Percentiles rank a stretch among this genome's conserved stretches.
These are phyloP conservation scores for Sitta europaea DNA, from an alignment of 2,113 vertebrate genomes.

Conservation along the genomic window DNA sequence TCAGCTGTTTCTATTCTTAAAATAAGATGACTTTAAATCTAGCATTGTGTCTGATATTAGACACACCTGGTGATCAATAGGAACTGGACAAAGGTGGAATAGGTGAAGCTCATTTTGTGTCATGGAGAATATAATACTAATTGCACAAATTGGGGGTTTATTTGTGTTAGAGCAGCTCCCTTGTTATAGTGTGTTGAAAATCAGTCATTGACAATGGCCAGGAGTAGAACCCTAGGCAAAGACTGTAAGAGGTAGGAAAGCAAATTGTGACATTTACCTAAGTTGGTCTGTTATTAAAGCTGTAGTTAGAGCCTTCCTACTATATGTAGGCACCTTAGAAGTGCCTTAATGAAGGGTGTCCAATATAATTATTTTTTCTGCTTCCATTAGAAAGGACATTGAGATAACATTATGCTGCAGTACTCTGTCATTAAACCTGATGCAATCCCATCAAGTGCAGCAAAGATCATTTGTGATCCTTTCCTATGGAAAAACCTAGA, in stretches of 20 bases:
- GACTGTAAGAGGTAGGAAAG: neutral
- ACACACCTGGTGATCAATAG: neutral
- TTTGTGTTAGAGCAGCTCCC: neutral
- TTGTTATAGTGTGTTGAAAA: neutral
- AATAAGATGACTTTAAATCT: neutral
- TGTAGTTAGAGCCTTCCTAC: neutral
- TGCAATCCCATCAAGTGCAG: neutral
- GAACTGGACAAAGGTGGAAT: neutral
- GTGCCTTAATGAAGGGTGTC: neutral
- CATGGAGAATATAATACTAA: neutral
- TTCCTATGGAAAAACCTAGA: neutral
- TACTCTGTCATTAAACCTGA: neutral
- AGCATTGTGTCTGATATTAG: neutral
- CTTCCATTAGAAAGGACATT: neutral
- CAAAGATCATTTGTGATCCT: neutral
- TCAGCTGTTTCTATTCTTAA: neutral
- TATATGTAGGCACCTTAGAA: neutral
- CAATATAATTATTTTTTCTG: neutral
- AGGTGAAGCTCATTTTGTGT: neutral
- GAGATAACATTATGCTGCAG: neutral
- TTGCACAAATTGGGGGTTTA: neutral
- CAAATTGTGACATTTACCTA: neutral
- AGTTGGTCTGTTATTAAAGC: neutral
- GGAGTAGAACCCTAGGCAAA: neutral
- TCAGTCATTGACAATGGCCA: neutral